Evolutionary conservation across 2,888 invertebrate species (phyloP), one percentile per base, ranked within the genome.

Genomic region (Melinaea marsaeus): DNA sequence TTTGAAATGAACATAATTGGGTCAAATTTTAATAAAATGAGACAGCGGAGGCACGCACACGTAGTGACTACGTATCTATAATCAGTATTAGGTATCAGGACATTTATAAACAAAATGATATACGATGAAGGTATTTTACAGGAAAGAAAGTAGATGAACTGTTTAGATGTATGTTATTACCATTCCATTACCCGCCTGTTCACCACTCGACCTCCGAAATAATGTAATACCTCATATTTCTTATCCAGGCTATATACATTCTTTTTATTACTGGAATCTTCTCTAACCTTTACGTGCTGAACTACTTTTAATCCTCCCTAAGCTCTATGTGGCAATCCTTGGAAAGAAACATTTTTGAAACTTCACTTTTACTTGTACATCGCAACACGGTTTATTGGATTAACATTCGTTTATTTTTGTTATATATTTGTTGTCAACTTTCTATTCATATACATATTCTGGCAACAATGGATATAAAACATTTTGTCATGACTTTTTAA

Each of bases 241-340:
- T 65, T 65, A 68, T 62, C 58, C 64, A 22, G 51, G 51, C 32
- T 51, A 51, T 32, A 51, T 6, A n/a, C 57, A 54, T 59, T 65
- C 35, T 61, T 61, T 60, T 64, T 63, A 66, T 66, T 48, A 56
- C 61, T 46, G 13, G 51, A 60, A 22, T 62, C 65, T 58, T 60
- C 60, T 51, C 51, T 51, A 32, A 32, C 11, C 51, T 51, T 48
- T 65, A 68, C 63, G 60, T 65, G 62, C 67, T 63, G 56, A 46
- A 60, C 66, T 61, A 57, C 45, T 51, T 62, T 62, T 72, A 70
- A 72, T 70, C 71, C 71, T 46, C 47, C 59, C 58, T 68, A 70
- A 71, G 67, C 68, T 67, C 57, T 62, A 60, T 69, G 65, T 69
- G 69, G 65, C 54, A 59, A 65, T 58, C 57, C 68, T 32, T 51